These are phyloP conservation scores for Galago senegalensis DNA, from an alignment of 2,797 vertebrate species.

Conservation along the genomic window DNA sequence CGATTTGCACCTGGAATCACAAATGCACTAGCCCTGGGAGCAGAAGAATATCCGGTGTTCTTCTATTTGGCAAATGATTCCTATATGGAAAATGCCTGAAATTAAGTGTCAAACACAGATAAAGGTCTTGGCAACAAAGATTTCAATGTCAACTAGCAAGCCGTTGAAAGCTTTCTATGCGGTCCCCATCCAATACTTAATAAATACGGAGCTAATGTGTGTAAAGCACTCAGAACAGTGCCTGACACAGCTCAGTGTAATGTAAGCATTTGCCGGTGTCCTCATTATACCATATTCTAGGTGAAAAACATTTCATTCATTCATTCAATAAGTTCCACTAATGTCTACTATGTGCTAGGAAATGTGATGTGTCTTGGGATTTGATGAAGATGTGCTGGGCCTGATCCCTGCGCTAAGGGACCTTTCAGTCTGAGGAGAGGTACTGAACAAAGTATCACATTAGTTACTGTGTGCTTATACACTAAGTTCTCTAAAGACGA, in stretches of 20 bases:
- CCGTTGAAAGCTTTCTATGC: background rate
- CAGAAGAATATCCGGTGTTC: background rate
- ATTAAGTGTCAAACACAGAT: background rate
- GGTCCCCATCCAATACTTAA: background rate
- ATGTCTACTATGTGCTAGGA: background rate
- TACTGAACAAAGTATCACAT: background rate
- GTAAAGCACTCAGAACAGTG: too few species aligned
- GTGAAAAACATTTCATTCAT: background rate
- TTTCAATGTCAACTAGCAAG: background rate
- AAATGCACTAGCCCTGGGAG: background rate
- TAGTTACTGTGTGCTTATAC: background rate
- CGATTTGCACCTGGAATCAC: background rate
- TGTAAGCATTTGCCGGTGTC: background rate
- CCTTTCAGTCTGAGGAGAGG: background rate
- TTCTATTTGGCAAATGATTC: background rate
- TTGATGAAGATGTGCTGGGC: background rate
- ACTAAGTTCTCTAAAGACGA: constrained; percentile 28
- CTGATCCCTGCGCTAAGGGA: background rate
- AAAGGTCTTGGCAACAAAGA: constrained; percentile 36
- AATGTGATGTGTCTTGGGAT: background rate
- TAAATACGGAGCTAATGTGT: accelerated
- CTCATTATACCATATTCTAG: background rate
- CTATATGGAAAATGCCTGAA: background rate
- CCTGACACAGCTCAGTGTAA: background rate
- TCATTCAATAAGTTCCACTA: background rate